Evolutionary conservation across 1,140 invertebrate genomes (phyloP).

Genomic region (Musca vetustissima): DNA sequence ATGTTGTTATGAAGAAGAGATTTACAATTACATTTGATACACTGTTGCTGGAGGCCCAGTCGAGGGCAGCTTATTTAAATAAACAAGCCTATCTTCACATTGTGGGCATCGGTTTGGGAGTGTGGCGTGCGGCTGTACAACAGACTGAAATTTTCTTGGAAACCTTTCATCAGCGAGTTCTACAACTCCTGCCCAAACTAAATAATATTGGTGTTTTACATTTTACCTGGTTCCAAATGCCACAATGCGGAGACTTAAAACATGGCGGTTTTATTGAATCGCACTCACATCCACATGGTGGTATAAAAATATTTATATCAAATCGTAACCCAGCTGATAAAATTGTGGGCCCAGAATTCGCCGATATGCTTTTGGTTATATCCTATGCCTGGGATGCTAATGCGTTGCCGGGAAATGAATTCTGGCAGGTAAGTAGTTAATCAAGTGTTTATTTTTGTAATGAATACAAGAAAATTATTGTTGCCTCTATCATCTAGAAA

Average conservation of each 20-base stretch:
- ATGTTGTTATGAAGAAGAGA: conserved; percentile 33
- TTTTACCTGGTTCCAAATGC: conserved; percentile 36
- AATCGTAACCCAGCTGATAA: conserved; percentile 35
- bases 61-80: neutral
- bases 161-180: conserved; percentile 33
- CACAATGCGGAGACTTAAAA: conserved; percentile 28
- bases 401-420: conserved; percentile 66
- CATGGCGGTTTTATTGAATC: conserved; percentile 29
- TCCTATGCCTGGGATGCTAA: conserved; percentile 73
- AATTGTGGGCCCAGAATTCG: conserved; percentile 13
- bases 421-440: conserved; percentile 55
- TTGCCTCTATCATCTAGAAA: conserved; percentile 32
- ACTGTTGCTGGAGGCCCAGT: conserved; percentile 28
- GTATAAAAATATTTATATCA: conserved; percentile 30
- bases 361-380: conserved; percentile 57
- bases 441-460: neutral
- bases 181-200: conserved; percentile 30
- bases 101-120: conserved; percentile 34
- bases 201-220: conserved; percentile 31
- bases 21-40: conserved; percentile 31
- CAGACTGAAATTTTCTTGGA: conserved; percentile 36
- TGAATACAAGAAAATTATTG: neutral
- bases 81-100: conserved; percentile 33
- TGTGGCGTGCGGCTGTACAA: conserved; percentile 31
- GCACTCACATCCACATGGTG: conserved; percentile 30